Evolutionary conservation across 2,797 vertebrate genomes (phyloP), one percentile per base, ranked within the genome.

Genomic region (Oryzias dopingdopingensis): DNA sequence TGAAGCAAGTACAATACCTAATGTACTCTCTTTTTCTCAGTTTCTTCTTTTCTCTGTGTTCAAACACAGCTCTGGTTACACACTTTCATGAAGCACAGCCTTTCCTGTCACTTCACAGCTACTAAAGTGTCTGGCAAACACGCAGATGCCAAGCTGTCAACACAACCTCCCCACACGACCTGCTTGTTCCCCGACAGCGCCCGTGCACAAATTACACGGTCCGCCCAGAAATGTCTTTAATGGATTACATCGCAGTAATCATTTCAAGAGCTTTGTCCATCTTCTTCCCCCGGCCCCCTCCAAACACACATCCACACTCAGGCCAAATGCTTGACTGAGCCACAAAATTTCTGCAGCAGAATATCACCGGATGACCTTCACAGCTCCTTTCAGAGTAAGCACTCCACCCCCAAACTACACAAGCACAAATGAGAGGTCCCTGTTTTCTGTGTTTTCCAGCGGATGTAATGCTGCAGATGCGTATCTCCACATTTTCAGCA

Each of bases 101-200:
- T 65, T 71, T 74, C 63, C 65, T 77, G 74, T 76, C 78, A 72
- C 76, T 83, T 88, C 63, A 70, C 84, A 83, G 80, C 62, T 77
- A 79, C 78, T 87, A 75, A 77, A 82, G 68, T 81, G 71, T 82
- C 79, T 79, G 60, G 42, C 51, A 76, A 59, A 82, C 76, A 79
- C 78, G 81, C 80, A 82, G 70, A 82, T 82, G 79, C 76, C 75
- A 72, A 59, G 73, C 71, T 43, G 52, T 61, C 57, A 60, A 68
- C 49, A 58, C 71, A 70, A 77, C 22, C 49, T 49, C 74, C 45
- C 52, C 50, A 32, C 81, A 48, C 65, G 60, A 37, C 32, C 32
- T 37, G 60, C 60, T 46, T 41, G 41, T 42, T 66, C 67, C 67
- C 52, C 64, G 49, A 61, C 51, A 43, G 49, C 49, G 55, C 20